Evolutionary conservation across 23 tunicate species (phyloP).

Genomic region (Phallusia fumigata): DNA sequence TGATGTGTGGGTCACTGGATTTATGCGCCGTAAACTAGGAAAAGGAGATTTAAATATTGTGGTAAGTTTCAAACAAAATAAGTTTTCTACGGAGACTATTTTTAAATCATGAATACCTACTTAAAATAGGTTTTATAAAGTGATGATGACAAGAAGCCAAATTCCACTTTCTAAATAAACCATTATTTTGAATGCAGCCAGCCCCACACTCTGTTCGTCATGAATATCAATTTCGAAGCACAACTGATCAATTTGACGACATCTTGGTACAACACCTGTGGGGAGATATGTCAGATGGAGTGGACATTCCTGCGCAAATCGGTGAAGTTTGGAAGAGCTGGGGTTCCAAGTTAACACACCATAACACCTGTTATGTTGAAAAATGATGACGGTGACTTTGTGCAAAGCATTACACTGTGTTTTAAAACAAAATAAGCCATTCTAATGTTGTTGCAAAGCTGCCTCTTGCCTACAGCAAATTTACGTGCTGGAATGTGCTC

Average conservation of each 20-base stretch:
- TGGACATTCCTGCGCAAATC: background rate
- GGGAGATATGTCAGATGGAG: background rate
- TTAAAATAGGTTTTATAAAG: no score
- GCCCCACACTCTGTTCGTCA: background rate
- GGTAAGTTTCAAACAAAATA: conserved; percentile 33
- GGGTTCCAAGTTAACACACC: background rate
- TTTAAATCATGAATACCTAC: no score
- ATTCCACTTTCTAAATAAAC: no score
- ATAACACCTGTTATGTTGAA: no score
- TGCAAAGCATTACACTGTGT: no score
- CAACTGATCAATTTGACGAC: background rate
- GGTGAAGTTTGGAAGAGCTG: background rate
- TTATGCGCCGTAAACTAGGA: conserved; percentile 44
- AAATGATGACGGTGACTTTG: no score
- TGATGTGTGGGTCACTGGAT: conserved; percentile 83
- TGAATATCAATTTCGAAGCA: background rate
- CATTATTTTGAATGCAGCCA: background rate
- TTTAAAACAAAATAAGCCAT: no score
- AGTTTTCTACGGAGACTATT: no score
- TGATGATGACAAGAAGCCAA: no score
- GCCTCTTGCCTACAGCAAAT: no score
- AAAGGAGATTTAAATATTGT: conserved; percentile 44
- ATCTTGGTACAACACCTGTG: background rate
- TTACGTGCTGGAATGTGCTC: no score
- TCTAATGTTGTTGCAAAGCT: no score